Base-by-base conservation (phyloP, 1,140 invertebrate species). In the Drosophila sucinea region DNA sequence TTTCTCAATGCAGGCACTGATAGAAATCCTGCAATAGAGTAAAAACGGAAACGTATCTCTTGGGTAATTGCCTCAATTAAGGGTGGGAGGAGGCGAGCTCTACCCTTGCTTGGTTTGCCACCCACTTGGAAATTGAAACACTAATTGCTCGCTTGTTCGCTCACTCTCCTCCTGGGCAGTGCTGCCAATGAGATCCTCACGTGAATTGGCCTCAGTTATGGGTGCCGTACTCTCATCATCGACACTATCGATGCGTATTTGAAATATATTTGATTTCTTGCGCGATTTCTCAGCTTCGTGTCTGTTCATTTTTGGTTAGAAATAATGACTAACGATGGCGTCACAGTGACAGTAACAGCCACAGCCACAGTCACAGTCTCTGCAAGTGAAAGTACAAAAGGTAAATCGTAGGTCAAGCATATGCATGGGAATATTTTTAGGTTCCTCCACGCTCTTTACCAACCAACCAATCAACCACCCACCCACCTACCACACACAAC, bases 171-270 rank as follows among this genome's bases (percentile, higher is more conserved):
- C 89, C 2, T 60, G 72, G 30, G 72, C 70, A 10, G 73, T 56
- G 32, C 79, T 83, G 8, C 62, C 65, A 41, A 91, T 91, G 11
- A 91, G 78, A 81, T 91, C 83, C 56, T 91, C 90, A 4, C 72
- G 74, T 5, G 90, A 91, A 74, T 73, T 91, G 41, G 86, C 68
- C 57, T 85, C 90, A 10, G 90, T 91, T 68, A 91, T 83, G 58
- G 83, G 83, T 25, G 90, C 86, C 7, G 81, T 89, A 66, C 90
- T 91, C 51, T 90, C 84, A 70, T 91, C 90, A 29, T 91, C 90
- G 7, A 91, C 73, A 40, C 90, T 91, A 55, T 91, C 90, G 62
- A 90, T 73, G 56, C 81, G 81, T 58, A 91, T 89, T 72, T 91
- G 76, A 81, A 91, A 90, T 51, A 89, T 65, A 57, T 81, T 63